Conservation (phyloP, 2,888 invertebrate species). For the Hirudinaria manillensis region DNA sequence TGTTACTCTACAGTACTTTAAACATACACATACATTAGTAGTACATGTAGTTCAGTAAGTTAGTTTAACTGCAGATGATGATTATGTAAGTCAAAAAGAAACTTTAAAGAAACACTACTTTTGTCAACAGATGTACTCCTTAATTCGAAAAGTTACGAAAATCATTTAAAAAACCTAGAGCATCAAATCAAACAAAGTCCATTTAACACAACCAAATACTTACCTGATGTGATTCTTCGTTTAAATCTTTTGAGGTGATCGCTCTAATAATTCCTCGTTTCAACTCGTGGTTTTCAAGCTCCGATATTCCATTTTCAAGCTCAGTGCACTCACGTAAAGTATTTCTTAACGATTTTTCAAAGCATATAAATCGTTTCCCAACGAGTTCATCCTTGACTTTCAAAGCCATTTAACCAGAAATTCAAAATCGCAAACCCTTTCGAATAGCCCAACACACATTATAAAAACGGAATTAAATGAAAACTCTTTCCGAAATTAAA, state of each 20-base stretch:
- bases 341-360: constrained; percentile 2
- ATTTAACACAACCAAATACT: background rate
- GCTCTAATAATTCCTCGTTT: constrained; percentile 23
- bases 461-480: too few relatives aligned
- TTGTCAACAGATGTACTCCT: too few relatives aligned
- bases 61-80: too few relatives aligned
- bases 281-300: background rate
- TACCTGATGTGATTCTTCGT: constrained; percentile 23
- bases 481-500: too few relatives aligned
- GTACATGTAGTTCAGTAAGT: too few relatives aligned
- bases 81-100: too few relatives aligned
- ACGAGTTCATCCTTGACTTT: constrained; percentile 27
- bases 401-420: constrained; percentile 18
- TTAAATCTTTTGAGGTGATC: constrained; percentile 15
- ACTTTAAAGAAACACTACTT: too few relatives aligned
- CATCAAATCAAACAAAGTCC: background rate
- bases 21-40: too few relatives aligned
- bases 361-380: constrained; percentile 27
- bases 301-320: background rate
- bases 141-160: background rate
- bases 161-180: background rate
- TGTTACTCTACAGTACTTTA: too few relatives aligned
- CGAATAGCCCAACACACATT: background rate
- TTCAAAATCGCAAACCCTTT: constrained; percentile 9
- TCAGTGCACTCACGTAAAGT: background rate